A percentile compares a stretch with the other conserved stretches of the same genome.
Conservation (phyloP, 1,140 invertebrate species). For the Antheraea pernyi region DNA sequence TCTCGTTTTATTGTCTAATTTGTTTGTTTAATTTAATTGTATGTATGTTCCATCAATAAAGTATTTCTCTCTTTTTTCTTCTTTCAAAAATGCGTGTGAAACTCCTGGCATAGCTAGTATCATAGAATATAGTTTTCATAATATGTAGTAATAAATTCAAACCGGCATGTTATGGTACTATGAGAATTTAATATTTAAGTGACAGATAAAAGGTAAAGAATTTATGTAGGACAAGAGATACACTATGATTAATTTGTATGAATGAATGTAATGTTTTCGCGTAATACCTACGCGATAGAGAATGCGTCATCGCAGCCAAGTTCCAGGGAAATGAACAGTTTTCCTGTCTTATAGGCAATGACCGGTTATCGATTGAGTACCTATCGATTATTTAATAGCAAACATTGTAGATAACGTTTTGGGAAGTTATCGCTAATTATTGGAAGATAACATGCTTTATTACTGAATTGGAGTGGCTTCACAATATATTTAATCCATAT, state of each 20-base stretch:
- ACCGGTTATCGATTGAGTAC: slow-evolving; percentile 63
- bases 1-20: too few species aligned
- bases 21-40: too few species aligned
- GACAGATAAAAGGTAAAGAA: too few species aligned
- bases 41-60: too few species aligned
- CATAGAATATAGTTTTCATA: too few species aligned
- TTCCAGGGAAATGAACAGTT: slow-evolving; percentile 4
- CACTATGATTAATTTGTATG: not conserved
- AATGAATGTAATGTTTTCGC: not conserved
- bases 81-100: too few species aligned
- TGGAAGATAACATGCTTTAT: slow-evolving; percentile 65
- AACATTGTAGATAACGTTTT: slow-evolving; percentile 70
- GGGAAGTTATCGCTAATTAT: slow-evolving; percentile 75
- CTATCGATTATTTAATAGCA: slow-evolving; percentile 78
- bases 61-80: too few species aligned
- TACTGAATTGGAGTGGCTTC: slow-evolving; percentile 56
- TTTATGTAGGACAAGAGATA: not conserved
- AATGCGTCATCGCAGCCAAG: not conserved
- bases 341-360: slow-evolving; percentile 45
- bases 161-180: too few species aligned
- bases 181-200: too few species aligned
- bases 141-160: too few species aligned
- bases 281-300: not conserved
- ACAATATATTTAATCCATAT: slow-evolving; percentile 53
- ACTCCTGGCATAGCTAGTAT: too few species aligned